Conservation (phyloP, 2,888 invertebrate species). For the Chalcosyrphus nemorum region DNA sequence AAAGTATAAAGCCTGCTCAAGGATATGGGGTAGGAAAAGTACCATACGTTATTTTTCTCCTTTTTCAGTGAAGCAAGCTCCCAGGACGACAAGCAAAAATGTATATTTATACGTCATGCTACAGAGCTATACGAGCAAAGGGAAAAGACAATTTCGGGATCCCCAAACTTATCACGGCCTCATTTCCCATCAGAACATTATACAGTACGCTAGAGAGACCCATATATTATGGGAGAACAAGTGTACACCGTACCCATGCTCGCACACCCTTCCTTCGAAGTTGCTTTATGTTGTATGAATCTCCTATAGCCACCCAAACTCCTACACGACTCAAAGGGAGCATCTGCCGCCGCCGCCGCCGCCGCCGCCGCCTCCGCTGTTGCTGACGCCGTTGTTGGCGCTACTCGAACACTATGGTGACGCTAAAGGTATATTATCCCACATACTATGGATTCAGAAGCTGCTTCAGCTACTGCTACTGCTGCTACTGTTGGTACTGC, state of each 20-base stretch:
- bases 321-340: slow-evolving; percentile 70
- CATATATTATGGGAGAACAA: slow-evolving; percentile 74
- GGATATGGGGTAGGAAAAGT: slow-evolving; percentile 19
- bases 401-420: slow-evolving; percentile 70
- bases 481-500: slow-evolving; percentile 70
- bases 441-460: slow-evolving; percentile 65
- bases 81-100: slow-evolving; percentile 63
- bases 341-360: slow-evolving; percentile 52
- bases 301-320: slow-evolving; percentile 70
- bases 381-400: too few relatives aligned
- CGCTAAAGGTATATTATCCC: slow-evolving; percentile 71
- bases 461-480: slow-evolving; percentile 44
- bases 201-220: slow-evolving; percentile 80
- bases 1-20: slow-evolving; percentile 43
- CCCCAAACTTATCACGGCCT: slow-evolving; percentile 82
- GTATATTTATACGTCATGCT: slow-evolving; percentile 53
- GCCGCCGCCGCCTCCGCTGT: background rate
- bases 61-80: slow-evolving; percentile 38
- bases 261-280: slow-evolving; percentile 65
- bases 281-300: slow-evolving; percentile 71
- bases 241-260: slow-evolving; percentile 67
- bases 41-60: slow-evolving; percentile 47
- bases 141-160: slow-evolving; percentile 82
- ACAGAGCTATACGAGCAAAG: slow-evolving; percentile 64
- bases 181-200: slow-evolving; percentile 82